These are phyloP conservation scores for Prenolepis imparis DNA, from an alignment of 2,888 invertebrate genomes.

Conservation along the genomic window DNA sequence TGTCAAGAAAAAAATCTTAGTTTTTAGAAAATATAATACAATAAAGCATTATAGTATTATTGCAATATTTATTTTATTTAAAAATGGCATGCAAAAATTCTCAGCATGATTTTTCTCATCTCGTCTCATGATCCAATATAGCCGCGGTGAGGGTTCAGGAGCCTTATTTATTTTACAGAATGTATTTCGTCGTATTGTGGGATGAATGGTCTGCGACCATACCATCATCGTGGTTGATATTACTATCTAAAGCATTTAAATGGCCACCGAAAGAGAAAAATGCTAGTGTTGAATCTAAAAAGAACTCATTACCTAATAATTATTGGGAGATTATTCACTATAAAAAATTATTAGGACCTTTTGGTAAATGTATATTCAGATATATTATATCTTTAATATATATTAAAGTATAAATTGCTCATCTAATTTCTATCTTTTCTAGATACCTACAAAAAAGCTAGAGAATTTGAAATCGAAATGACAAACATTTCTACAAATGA, in stretches of 20 bases:
- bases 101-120: no score
- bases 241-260: background rate
- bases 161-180: background rate
- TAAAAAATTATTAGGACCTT: constrained; percentile 7
- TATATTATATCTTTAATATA: constrained; percentile 2
- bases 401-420: background rate
- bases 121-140: no score
- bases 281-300: background rate
- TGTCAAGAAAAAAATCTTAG: no score
- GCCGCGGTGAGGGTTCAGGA: no score
- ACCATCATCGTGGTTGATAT: background rate
- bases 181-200: background rate
- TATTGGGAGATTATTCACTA: background rate
- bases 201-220: background rate
- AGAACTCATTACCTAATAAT: background rate
- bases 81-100: no score
- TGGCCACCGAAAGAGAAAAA: background rate
- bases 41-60: no score
- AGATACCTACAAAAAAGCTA: background rate
- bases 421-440: no score
- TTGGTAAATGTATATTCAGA: constrained; percentile 1
- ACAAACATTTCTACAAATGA: background rate
- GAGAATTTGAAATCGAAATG: background rate
- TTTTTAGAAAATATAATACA: no score
- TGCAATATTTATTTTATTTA: no score